Percentiles rank a stretch among this genome's conserved stretches.
phyloP scores from a whole-genome alignment of 2,888 invertebrate genomes.

The Cryptosula pallasiana region DNA sequence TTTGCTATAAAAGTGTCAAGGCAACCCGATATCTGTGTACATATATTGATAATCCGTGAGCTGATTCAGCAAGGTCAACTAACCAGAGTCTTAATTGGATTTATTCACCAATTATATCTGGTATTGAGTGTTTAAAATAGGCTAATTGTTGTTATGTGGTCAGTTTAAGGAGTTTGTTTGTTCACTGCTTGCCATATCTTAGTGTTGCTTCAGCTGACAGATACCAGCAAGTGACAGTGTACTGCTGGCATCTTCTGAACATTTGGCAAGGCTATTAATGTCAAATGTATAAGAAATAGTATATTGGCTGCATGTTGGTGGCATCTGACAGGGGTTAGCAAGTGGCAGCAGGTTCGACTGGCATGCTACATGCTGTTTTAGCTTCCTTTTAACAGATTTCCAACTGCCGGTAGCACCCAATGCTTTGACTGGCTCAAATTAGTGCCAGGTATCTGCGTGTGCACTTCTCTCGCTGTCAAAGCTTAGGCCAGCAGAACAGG shows the following conservation, averaged over 20 bases:
- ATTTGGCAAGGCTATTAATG: too few relatives aligned
- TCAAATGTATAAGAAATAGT: too few relatives aligned
- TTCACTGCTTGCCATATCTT: neutral
- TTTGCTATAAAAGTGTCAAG: neutral
- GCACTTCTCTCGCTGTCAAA: slow-evolving; percentile 22
- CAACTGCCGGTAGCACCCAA: neutral
- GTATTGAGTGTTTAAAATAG: neutral
- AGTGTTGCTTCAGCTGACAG: too few relatives aligned
- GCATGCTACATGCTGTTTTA: neutral
- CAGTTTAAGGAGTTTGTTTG: slow-evolving; percentile 3
- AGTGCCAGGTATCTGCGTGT: slow-evolving; percentile 16
- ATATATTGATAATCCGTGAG: neutral
- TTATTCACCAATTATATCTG: neutral
- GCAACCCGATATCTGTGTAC: neutral
- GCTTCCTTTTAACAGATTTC: neutral
- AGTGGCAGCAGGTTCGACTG: neutral
- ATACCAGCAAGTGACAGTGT: too few relatives aligned
- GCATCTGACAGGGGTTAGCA: neutral
- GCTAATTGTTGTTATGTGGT: neutral
- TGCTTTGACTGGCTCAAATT: slow-evolving; percentile 21
- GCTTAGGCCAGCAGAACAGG: neutral
- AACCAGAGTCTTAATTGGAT: slow-evolving; percentile 18
- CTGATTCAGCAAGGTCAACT: neutral
- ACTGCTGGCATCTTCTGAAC: too few relatives aligned
- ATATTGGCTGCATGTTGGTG: too few relatives aligned